These are phyloP conservation scores for Cygnus atratus DNA, from an alignment of 2,113 vertebrate genomes.

Conservation along the genomic window DNA sequence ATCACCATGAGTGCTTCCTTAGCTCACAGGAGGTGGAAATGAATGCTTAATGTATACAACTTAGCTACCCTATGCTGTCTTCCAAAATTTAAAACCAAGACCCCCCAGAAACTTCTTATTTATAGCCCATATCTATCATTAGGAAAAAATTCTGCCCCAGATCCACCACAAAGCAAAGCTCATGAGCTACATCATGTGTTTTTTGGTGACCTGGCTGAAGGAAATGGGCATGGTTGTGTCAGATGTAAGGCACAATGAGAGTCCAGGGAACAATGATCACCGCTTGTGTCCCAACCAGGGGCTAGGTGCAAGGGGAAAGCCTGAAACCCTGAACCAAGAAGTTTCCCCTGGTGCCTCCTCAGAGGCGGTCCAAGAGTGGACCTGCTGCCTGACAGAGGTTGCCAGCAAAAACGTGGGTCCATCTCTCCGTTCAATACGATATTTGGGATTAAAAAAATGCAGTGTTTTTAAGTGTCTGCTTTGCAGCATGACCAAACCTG, in stretches of 20 bases:
- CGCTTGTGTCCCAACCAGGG: background rate
- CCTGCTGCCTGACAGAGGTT: background rate
- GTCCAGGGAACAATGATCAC: background rate
- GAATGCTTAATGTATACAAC: background rate
- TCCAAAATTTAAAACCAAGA: background rate
- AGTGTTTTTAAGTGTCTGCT: background rate
- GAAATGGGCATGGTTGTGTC: background rate
- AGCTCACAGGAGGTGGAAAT: background rate
- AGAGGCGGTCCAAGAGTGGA: rapidly evolving
- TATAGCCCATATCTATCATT: background rate
- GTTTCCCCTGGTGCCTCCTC: background rate
- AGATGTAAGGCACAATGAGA: background rate
- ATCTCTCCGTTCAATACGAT: background rate
- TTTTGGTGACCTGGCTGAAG: background rate
- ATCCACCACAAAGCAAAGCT: background rate
- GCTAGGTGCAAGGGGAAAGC: background rate
- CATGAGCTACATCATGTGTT: background rate
- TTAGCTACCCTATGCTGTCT: background rate
- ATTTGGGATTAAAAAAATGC: background rate
- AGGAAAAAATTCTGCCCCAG: background rate
- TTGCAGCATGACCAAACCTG: background rate
- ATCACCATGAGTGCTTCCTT: background rate
- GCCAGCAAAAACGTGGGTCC: background rate
- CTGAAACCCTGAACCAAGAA: background rate
- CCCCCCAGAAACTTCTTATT: background rate